Base-by-base conservation (phyloP, 2,113 vertebrate species). In the Toxotes chatareus region DNA sequence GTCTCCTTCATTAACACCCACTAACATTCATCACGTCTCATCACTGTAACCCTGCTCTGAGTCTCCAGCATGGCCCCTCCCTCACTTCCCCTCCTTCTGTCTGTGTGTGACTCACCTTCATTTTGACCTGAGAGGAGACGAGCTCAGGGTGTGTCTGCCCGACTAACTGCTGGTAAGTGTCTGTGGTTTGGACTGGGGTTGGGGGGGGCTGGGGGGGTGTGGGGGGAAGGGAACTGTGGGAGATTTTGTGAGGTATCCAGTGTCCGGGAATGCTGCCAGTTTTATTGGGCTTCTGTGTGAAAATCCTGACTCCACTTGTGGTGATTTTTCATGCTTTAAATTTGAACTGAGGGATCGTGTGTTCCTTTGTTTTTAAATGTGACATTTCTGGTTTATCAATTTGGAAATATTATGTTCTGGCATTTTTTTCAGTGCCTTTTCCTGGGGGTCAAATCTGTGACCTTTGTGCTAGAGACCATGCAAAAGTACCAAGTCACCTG, bases 21-120 rank as follows among this genome's bases (percentile, higher is more conserved):
- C 89, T 92, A 92, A 92, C 88, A 82, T 79, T 81, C 85, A 82
- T 73, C 83, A 65, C 32, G 6, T 79, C 47, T 88, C 86, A 80
- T 86, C 83, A 74, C 68, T 44, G 14, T 84, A 66, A 80, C 73
- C 75, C 57, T 60, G 76, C 69, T 77, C 65, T 84, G 72, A 86
- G 76, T 83, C 80, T 80, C 77, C 88, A 88, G 89, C 92, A 94
- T 93, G 92, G 38, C 76, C 84, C 78, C 79, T 38, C 49, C 84
- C 79, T 55, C 83, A 36, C 76, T 40, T 11, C 72, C 61, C 59
- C 83, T 31, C 59, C 62, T 0, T 32, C 70, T 80, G 64, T 89
- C 53, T 88, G 82, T 89, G 59, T 91, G 87, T 90, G 82, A 91
- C 87, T 88, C 86, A 91, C 90, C 90, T 86, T 88, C 87, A 85